These are phyloP conservation scores for Musca vetustissima DNA, from an alignment of 1,140 invertebrate species.

Conservation along the genomic window DNA sequence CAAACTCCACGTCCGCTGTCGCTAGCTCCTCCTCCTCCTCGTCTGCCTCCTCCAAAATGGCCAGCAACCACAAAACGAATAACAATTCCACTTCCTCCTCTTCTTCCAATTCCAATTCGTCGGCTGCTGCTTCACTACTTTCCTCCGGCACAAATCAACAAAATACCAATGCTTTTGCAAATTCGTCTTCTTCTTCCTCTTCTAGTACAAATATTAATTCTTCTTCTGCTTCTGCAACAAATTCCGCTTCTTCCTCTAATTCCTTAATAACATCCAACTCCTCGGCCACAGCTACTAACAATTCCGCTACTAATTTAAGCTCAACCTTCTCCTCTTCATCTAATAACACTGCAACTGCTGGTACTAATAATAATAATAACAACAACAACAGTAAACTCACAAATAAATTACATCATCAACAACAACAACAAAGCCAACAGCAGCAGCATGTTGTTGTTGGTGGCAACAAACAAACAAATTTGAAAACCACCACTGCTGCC, in stretches of 20 bases:
- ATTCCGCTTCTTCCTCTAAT: constrained; percentile 14
- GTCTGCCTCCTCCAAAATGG: neutral
- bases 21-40: too few relatives aligned
- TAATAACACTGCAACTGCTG: constrained; percentile 33
- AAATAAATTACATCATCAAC: constrained; percentile 27
- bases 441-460: constrained; percentile 26
- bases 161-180: constrained; percentile 26
- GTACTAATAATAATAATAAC: constrained; percentile 32
- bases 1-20: too few relatives aligned
- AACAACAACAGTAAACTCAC: constrained; percentile 14
- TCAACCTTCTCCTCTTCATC: neutral
- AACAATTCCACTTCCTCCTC: constrained; percentile 1
- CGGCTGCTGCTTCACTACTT: constrained; percentile 32
- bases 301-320: constrained; percentile 32
- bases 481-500: neutral
- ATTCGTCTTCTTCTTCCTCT: neutral
- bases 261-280: neutral
- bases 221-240: neutral
- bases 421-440: constrained; percentile 24
- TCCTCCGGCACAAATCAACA: neutral
- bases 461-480: constrained; percentile 29
- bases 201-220: neutral
- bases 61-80: neutral
- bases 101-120: neutral
- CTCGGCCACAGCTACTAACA: constrained; percentile 23